A percentile compares a stretch with the other conserved stretches of the same genome.
phyloP scores from a whole-genome alignment of 1,140 invertebrate species.

The Frieseomelitta varia region DNA sequence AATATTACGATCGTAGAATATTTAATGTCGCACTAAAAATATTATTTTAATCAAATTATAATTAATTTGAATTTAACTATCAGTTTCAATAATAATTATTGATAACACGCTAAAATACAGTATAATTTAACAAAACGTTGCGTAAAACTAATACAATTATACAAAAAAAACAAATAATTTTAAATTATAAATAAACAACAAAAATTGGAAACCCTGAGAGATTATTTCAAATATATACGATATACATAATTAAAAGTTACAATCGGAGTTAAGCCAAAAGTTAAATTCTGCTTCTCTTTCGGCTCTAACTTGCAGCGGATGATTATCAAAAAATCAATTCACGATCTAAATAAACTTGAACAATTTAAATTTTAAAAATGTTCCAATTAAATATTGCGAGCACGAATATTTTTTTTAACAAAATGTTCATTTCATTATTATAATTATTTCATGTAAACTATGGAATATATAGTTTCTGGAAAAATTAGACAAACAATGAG shows the following conservation, averaged over 20 bases:
- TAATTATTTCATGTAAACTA: no score
- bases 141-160: background rate
- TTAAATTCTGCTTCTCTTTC: slow-evolving; percentile 18
- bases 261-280: background rate
- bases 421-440: slow-evolving; percentile 32
- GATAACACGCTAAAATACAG: background rate
- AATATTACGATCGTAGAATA: background rate
- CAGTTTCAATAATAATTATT: background rate
- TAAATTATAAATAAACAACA: background rate
- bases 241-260: background rate
- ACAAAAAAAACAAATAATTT: background rate
- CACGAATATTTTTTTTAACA: background rate
- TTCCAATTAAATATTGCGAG: background rate
- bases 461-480: background rate
- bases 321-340: background rate
- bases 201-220: background rate
- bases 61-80: background rate
- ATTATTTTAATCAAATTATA: background rate
- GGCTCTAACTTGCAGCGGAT: slow-evolving; percentile 15
- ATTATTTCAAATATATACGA: background rate
- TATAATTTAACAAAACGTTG: background rate
- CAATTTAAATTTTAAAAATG: background rate
- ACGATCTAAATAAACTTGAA: background rate
- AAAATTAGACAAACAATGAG: background rate
- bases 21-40: no score